Base-by-base conservation (phyloP, 2,888 invertebrate species). In the Pachliopta kotzebuea region DNA sequence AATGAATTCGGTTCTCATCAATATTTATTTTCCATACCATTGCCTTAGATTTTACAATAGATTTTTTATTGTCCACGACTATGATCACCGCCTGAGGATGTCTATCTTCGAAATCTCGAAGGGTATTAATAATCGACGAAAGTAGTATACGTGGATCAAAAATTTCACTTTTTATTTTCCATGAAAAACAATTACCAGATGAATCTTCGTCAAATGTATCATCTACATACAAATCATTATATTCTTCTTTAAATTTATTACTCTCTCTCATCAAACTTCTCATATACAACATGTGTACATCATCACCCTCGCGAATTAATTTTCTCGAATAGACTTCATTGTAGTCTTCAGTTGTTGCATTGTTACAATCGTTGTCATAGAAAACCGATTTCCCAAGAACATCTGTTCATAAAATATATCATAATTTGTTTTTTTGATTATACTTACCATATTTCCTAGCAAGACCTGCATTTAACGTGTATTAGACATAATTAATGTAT, bases 401-500 rank as follows among this genome's bases (percentile, higher is more conserved):
- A 70, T 73, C 76, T 73, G 74, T 70, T 70, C 14, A 71, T 61
- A 56, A 55, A 70, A 68, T 65, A 26, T 11, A 23, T n/a, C 9
- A 49, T 37, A 17, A 24, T 52, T 56, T 50, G 50, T 42, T n/a
- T 45, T 21, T 21, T 52, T 21, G n/a, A 52, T 52, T 52, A 21
- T 64, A 81, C 84, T 73, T 80, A 82, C 80, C 78, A 67, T 66
- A 24, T 57, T 68, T 81, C 80, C 80, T 76, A 76, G 86, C 67
- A 53, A 86, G 87, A 85, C 88, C 88, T 88, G 79, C 62, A 76
- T 72, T 68, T 76, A 55, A 55, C 11, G 29, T 55, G n/a, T 29
- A 55, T n/a, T 6, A 45, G n/a, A 45, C n/a, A 42, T 45, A 1
- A 45, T 45, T 45, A 6, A 45, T 45, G 45, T n/a, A 45, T 45